Evolutionary conservation across 2,888 invertebrate genomes (phyloP).

Genomic region (Anagyrus pseudococci): DNA sequence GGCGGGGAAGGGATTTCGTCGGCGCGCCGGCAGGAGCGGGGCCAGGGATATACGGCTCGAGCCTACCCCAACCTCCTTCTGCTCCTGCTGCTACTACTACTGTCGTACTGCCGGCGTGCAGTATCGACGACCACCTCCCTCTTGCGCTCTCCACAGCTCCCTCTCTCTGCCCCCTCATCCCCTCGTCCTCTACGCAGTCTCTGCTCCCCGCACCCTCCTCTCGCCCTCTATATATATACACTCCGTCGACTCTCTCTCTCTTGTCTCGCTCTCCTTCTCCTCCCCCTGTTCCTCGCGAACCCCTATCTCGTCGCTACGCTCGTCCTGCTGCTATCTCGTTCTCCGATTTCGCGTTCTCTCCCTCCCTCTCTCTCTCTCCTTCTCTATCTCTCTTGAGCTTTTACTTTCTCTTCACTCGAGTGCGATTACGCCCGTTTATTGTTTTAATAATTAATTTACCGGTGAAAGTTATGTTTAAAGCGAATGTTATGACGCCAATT

Average conservation of each 20-base stretch:
- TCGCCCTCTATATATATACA: too few relatives aligned
- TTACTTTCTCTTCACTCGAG: constrained; percentile 19
- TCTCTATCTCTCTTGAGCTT: too few relatives aligned
- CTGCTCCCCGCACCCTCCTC: constrained; percentile 8
- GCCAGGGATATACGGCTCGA: too few relatives aligned
- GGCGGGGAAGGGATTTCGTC: neutral
- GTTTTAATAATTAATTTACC: constrained; percentile 18
- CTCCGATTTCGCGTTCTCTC: too few relatives aligned
- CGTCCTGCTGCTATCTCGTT: constrained; percentile 7
- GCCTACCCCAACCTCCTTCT: constrained; percentile 60
- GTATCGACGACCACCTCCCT: constrained; percentile 58
- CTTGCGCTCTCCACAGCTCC: constrained; percentile 30
- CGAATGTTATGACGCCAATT: too few relatives aligned
- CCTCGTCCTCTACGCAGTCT: constrained; percentile 15
- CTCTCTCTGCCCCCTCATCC: constrained; percentile 42
- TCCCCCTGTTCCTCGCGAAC: neutral
- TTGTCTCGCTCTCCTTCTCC: neutral
- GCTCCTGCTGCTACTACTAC: neutral
- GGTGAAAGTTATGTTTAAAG: constrained; percentile 12
- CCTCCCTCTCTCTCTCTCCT: too few relatives aligned
- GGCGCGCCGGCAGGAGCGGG: too few relatives aligned
- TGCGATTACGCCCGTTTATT: constrained; percentile 17
- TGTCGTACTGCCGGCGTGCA: constrained; percentile 47
- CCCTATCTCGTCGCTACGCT: neutral
- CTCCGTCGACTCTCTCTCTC: neutral